Conservation (phyloP, 1,140 invertebrate species). For the Zaprionus nigranus region DNA sequence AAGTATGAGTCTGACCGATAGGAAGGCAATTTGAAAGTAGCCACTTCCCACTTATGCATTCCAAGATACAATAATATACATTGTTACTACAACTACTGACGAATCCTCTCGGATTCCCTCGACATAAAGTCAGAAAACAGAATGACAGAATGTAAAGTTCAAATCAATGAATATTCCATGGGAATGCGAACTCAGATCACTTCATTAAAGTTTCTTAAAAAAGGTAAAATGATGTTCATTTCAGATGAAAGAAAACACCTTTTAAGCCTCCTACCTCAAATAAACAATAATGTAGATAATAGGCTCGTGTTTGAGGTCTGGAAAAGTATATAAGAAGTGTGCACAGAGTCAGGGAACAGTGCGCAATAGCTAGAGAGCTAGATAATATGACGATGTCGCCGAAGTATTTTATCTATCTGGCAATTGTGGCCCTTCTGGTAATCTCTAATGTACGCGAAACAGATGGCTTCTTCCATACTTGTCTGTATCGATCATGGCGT, state of each 20-base stretch:
- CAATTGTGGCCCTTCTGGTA: constrained; percentile 11
- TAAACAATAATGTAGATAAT: background rate
- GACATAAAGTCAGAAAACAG: too few relatives aligned
- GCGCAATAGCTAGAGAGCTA: background rate
- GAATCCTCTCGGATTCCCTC: too few relatives aligned
- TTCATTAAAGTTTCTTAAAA: too few relatives aligned
- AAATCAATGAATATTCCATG: too few relatives aligned
- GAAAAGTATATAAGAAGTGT: background rate
- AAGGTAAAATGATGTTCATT: too few relatives aligned
- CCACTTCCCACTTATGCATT: background rate
- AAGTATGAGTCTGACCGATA: background rate
- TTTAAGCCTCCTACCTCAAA: background rate
- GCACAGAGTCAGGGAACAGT: background rate
- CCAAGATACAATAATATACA: background rate
- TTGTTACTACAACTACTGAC: background rate
- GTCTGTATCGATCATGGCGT: background rate
- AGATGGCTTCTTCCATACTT: background rate
- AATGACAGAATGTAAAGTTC: too few relatives aligned
- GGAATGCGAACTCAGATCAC: too few relatives aligned
- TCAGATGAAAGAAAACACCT: too few relatives aligned
- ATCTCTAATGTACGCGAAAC: background rate
- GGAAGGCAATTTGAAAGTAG: too few relatives aligned
- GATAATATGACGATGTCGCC: constrained; percentile 15
- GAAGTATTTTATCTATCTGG: constrained; percentile 25
- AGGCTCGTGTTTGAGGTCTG: background rate